Conservation (phyloP, 2,888 invertebrate genomes). For the Ichneumon xanthorius region DNA sequence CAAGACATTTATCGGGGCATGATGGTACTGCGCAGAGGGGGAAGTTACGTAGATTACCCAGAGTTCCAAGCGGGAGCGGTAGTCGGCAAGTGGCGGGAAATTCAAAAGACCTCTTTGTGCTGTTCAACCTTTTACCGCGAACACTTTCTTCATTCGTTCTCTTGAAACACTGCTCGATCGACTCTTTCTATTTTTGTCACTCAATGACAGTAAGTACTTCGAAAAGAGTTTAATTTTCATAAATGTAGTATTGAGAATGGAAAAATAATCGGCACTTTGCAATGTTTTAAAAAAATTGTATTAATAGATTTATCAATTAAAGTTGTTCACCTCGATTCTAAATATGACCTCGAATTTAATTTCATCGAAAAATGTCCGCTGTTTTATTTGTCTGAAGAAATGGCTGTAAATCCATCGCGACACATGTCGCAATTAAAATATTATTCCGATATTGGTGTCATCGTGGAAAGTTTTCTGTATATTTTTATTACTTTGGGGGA, state of each 20-base stretch:
- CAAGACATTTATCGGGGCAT: slow-evolving; percentile 42
- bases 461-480: not conserved
- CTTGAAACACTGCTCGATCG: not conserved
- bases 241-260: not conserved
- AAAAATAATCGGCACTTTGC: not conserved
- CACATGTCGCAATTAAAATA: not conserved
- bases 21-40: slow-evolving; percentile 73
- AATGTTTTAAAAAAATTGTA: not conserved
- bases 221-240: not conserved
- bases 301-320: not conserved
- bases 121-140: not conserved
- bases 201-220: not conserved
- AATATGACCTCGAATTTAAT: not conserved
- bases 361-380: not conserved
- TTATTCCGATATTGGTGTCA: slow-evolving; percentile 26
- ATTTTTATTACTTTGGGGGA: slow-evolving; percentile 1
- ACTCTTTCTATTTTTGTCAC: not conserved
- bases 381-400: not conserved
- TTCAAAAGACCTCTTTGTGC: slow-evolving; percentile 54
- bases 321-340: slow-evolving; percentile 12
- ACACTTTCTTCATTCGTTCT: not conserved
- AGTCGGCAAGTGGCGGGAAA: slow-evolving; percentile 70
- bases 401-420: not conserved
- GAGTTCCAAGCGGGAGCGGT: slow-evolving; percentile 33
- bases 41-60: slow-evolving; percentile 76